Evolutionary conservation across 1,140 invertebrate species (phyloP).

Genomic region (Drosophila lowei): DNA sequence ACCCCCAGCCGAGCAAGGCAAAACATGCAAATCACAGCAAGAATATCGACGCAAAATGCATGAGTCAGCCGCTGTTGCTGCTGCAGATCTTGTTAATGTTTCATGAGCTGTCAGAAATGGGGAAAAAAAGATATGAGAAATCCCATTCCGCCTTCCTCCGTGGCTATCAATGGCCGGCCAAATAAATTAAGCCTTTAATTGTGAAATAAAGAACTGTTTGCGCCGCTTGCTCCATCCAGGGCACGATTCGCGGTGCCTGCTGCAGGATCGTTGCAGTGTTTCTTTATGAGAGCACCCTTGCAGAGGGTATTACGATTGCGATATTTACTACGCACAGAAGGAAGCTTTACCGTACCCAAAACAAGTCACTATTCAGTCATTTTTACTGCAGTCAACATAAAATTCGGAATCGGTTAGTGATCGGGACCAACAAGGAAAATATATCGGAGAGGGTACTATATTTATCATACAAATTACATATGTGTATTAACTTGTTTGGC

Average conservation of each 20-base stretch:
- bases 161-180: conserved; percentile 61
- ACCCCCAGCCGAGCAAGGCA: conserved; percentile 11
- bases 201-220: conserved; percentile 70
- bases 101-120: conserved; percentile 66
- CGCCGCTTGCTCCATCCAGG: neutral
- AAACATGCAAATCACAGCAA: conserved; percentile 41
- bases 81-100: conserved; percentile 34
- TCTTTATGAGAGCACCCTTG: neutral
- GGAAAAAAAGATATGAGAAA: conserved; percentile 60
- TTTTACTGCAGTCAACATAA: too few species aligned
- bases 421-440: too few species aligned
- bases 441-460: too few species aligned
- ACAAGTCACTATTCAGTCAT: too few species aligned
- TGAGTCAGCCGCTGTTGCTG: conserved; percentile 54
- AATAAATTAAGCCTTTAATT: conserved; percentile 76
- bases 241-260: conserved; percentile 56
- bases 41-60: conserved; percentile 59
- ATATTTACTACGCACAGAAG: too few species aligned
- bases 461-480: too few species aligned
- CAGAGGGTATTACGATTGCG: too few species aligned
- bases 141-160: conserved; percentile 21
- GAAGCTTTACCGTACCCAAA: too few species aligned
- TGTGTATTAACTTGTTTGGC: too few species aligned
- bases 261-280: conserved; percentile 12
- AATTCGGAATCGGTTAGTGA: too few species aligned